phyloP scores from a whole-genome alignment of 2,888 invertebrate species.

The Spodoptera littoralis region DNA sequence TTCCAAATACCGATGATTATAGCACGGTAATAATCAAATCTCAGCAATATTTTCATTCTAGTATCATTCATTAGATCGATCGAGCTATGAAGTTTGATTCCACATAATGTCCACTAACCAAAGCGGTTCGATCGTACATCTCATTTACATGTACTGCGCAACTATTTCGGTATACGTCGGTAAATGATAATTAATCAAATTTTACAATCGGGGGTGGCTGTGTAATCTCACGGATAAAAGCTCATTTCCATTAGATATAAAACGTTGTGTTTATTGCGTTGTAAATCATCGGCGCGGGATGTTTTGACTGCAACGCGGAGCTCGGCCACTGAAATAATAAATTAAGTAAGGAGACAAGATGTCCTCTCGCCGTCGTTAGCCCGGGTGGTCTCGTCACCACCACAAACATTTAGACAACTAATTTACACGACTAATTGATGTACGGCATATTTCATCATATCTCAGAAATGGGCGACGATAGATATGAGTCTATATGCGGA shows the following conservation, averaged over 20 bases:
- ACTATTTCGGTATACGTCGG: constrained; percentile 32
- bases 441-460: constrained; percentile 44
- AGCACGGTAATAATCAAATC: too few species aligned
- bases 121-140: constrained; percentile 18
- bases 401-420: constrained; percentile 63
- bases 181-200: constrained; percentile 70
- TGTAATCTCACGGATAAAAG: constrained; percentile 82
- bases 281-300: constrained; percentile 86
- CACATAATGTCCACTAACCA: constrained; percentile 3
- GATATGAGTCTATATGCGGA: constrained; percentile 30
- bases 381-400: constrained; percentile 80
- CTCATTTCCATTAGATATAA: constrained; percentile 87
- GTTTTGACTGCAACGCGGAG: constrained; percentile 82
- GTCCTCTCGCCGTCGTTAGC: constrained; percentile 76
- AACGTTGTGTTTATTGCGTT: constrained; percentile 82
- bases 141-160: constrained; percentile 23
- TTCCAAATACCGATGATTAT: too few species aligned
- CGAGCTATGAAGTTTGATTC: too few species aligned
- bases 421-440: constrained; percentile 69
- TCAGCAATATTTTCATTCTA: too few species aligned
- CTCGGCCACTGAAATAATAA: constrained; percentile 85
- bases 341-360: constrained; percentile 82
- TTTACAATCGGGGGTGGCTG: constrained; percentile 76
- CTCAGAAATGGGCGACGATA: constrained; percentile 37
- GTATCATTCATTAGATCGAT: too few species aligned